Conservation (phyloP, 2,797 vertebrate species). For the Coregonus suidteri region DNA sequence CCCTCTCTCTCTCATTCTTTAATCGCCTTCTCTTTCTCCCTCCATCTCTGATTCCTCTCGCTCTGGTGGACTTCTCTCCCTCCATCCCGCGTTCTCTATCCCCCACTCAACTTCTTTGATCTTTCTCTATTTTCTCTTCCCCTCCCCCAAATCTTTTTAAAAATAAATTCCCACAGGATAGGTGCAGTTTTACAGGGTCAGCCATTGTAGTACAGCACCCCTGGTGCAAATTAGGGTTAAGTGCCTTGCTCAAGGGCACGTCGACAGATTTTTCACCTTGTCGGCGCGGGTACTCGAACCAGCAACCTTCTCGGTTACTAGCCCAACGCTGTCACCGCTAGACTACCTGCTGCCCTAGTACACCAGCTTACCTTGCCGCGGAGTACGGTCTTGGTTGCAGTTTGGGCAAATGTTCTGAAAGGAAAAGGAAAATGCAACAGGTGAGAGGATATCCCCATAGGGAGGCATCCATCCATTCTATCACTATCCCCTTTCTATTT, state of each 20-base stretch:
- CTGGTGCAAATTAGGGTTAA: too few relatives aligned
- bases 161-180: too few relatives aligned
- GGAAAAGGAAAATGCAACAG: conserved; percentile 44
- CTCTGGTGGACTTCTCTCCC: conserved; percentile 32
- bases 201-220: too few relatives aligned
- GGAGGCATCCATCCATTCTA: background rate
- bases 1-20: background rate
- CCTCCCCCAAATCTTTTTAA: too few relatives aligned
- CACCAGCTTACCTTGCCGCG: conserved; percentile 85
- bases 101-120: too few relatives aligned
- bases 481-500: background rate
- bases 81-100: conserved; percentile 28
- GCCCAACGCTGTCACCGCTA: too few relatives aligned
- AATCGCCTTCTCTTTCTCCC: background rate
- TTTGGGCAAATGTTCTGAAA: conserved; percentile 91
- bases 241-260: too few relatives aligned
- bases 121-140: too few relatives aligned
- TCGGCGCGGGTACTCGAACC: too few relatives aligned
- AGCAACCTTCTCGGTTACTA: too few relatives aligned
- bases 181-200: too few relatives aligned
- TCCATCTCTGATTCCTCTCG: conserved; percentile 4
- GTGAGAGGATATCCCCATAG: conserved; percentile 41
- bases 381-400: conserved; percentile 93
- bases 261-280: too few relatives aligned
- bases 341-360: background rate